phyloP scores from a whole-genome alignment of 1,140 invertebrate genomes.

The Aethina tumida region DNA sequence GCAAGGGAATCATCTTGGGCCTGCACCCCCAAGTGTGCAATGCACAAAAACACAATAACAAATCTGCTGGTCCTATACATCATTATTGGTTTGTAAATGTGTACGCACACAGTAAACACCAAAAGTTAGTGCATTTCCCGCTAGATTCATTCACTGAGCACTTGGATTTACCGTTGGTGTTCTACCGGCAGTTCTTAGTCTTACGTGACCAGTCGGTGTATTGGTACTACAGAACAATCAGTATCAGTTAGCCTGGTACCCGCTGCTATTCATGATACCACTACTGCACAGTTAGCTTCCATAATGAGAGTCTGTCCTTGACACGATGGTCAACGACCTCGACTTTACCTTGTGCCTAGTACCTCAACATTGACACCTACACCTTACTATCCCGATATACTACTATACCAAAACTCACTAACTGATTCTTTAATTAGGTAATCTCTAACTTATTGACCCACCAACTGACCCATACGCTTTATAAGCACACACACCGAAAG shows the following conservation, averaged over 20 bases:
- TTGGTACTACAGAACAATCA: not conserved
- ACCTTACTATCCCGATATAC: too few species aligned
- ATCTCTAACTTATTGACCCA: too few species aligned
- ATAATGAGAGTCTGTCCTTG: conserved; percentile 27
- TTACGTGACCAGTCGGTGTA: conserved; percentile 10
- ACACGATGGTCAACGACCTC: conserved; percentile 29
- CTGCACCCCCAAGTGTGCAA: conserved; percentile 20
- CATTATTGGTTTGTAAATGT: conserved; percentile 16
- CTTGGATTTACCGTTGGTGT: conserved; percentile 6
- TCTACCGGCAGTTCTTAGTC: conserved; percentile 11
- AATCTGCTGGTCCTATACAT: conserved; percentile 23
- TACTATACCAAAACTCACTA: too few species aligned
- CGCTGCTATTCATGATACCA: not conserved
- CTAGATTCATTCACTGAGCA: conserved; percentile 11
- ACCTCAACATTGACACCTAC: conserved; percentile 20
- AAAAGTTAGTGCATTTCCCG: conserved; percentile 23
- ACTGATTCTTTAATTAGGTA: too few species aligned
- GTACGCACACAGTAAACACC: conserved; percentile 22
- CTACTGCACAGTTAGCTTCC: conserved; percentile 23
- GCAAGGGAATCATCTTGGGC: conserved; percentile 66
- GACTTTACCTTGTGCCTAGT: conserved; percentile 18
- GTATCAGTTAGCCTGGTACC: conserved; percentile 10
- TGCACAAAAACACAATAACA: conserved; percentile 16
- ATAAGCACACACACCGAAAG: too few species aligned
- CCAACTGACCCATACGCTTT: too few species aligned